Base-by-base conservation (phyloP, 2,888 invertebrate genomes). In the Oligia latruncula region DNA sequence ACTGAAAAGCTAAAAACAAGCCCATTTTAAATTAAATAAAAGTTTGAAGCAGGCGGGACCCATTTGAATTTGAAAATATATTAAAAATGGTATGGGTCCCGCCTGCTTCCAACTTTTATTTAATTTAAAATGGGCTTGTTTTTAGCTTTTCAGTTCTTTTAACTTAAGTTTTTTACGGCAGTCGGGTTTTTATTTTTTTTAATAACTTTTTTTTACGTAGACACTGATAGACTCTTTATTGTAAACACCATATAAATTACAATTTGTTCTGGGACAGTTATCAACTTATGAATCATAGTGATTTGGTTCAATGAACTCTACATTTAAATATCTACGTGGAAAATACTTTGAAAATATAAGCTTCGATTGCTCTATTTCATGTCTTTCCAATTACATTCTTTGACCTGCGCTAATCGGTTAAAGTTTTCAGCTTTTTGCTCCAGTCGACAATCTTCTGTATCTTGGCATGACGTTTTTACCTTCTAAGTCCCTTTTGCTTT, bases 261-360 rank as follows among this genome's bases (percentile, higher is more conserved):
- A 82, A 74, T 86, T 86, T 0, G 65, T 71, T 81, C 81, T 62
- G 72, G 52, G 66, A 67, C 67, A 81, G 60, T 85, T 86, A 64
- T 58, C 62, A 86, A 81, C 20, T 81, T 66, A 62, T 85, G 68
- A 81, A 58, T 81, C 85, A 80, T 68, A 29, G 29, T 64, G 17
- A 58, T 35, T 49, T 20, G 43, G 80, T 49, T 81, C 62, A 85
- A 49, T 85, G 20, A 85, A 80, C 81, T 84, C 62, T 62, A 67
- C 71, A 65, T 84, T 58, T 70, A 40, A 40, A 62, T 58, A 82
- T 62, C 67, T 67, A 82, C 17, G 67, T 86, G 86, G 64, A 86
- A 74, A 86, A 74, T 86, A 74, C 62, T 85, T 62, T 43, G 13
- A 80, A 66, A 80, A 40, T 71, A 15, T 86, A 55, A 62, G 62